phyloP scores from a whole-genome alignment of 2,888 invertebrate species.

The Amaurobius ferox region DNA sequence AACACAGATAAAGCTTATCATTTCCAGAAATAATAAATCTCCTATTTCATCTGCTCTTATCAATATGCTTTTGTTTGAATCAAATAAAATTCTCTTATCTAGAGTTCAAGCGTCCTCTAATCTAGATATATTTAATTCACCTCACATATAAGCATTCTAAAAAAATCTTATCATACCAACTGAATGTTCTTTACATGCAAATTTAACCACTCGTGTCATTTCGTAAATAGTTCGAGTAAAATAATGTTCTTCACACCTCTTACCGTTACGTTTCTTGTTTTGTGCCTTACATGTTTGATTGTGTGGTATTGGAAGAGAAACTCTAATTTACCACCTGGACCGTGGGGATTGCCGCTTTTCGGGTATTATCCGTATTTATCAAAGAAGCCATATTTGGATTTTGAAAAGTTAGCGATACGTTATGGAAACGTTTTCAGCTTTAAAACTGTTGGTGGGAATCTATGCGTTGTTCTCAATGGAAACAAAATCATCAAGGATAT shows the following conservation, averaged over 20 bases:
- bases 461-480: conserved; percentile 42
- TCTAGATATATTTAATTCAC: no score
- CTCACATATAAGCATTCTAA: no score
- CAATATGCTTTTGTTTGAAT: no score
- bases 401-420: conserved; percentile 14
- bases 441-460: conserved; percentile 35
- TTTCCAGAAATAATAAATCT: no score
- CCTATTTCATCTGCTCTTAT: no score
- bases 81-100: no score
- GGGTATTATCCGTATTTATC: conserved; percentile 48
- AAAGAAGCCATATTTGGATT: conserved; percentile 11
- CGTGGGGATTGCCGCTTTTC: conserved; percentile 35
- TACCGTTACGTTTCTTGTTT: background rate
- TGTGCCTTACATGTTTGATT: background rate
- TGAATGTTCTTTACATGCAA: no score
- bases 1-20: no score
- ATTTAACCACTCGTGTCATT: no score
- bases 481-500: conserved; percentile 34
- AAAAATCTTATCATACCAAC: no score
- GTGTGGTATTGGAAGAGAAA: conserved; percentile 20
- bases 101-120: no score
- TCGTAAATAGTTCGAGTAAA: no score
- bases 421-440: conserved; percentile 51
- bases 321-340: conserved; percentile 44
- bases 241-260: background rate